Base-by-base conservation (phyloP, 2,797 vertebrate genomes). In the Chaenodraco wilsoni region DNA sequence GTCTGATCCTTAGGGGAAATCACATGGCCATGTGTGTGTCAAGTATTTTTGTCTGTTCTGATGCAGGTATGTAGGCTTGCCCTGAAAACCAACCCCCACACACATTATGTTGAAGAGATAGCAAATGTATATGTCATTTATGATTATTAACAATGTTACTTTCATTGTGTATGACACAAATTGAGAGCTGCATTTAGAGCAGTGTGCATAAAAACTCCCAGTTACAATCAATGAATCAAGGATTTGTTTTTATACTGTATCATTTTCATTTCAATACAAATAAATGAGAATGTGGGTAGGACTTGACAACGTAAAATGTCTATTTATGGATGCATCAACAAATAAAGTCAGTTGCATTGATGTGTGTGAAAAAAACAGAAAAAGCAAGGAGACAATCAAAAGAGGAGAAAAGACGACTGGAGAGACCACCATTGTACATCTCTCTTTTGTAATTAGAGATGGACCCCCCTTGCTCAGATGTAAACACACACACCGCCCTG, bases 341-440 rank as follows among this genome's bases (percentile, higher is more conserved):
- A 16, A n/a, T 49, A 3, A 75, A 78, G 70, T 61, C 16, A 50
- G 3, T 8, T 44, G n/a, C 43, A 23, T 49, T 0, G 1, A 11
- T 45, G 21, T 44, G 33, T 37, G 13, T 3, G 46, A 69, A 31
- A 62, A 68, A 68, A 51, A 2, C 3, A 52, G 45, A n/a, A 41
- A 66, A 44, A 50, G 23, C 40, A 40, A 27, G 17, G 65, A 60
- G 49, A 46, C 33, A 16, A 78, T 59, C 69, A 82, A 48, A 44
- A 64, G 13, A 40, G 10, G 4, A 59, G 50, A 62, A 59, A 60
- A 48, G 19, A 69, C 9, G 8, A 82, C 19, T 59, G 60, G 19
- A 72, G 49, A 78, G 71, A 68, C 65, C 23, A 61, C 76, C 60
- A 80, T 77, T 87, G 77, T 72, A 81, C 74, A 88, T 85, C 63